Evolutionary conservation across 2,888 invertebrate genomes (phyloP), one percentile per base, ranked within the genome.

Genomic region (Altica lythri): DNA sequence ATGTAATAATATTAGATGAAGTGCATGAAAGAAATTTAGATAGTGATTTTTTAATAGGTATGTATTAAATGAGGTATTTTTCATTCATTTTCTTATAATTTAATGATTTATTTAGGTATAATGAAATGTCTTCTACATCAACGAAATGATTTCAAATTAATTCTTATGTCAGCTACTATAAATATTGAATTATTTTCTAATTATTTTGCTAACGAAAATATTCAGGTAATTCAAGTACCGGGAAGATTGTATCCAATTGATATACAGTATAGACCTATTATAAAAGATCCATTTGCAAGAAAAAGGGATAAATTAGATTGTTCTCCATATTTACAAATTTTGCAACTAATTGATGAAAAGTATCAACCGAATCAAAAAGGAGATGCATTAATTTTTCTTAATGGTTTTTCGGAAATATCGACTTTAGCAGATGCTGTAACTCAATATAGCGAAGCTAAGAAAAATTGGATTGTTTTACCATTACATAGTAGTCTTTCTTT

Each of bases 161-260:
- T 97, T 32, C 84, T 99, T 0, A 99, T 99, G 99, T 97, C 97
- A 0, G 99, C 99, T 9, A 99, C 99, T 0, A 98, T 99, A 52
- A 99, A 99, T 77, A 88, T 98, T 17, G 85, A 94, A 62, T 79
- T 99, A n/a, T 99, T 98, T 75, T 84, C 86, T 59, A 82, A 86
- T 62, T 99, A 95, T 75, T 99, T 99, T 68, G 77, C 84, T 1
- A 81, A 84, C 2, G 90, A 93, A 72, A 82, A 86, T 34, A 92
- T 92, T 34, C 86, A 86, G 54, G 61, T 68, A 16, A 65, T 69
- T 12, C 56, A 65, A 65, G 95, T 98, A 10, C 98, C 98, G 4
- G 98, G 99, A 1, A 82, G 98, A 45, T 79, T 99, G 25, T 95
- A 88, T 78, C 94, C 97, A 0, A 98, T 99, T 61, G 88, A 95